Percentiles rank a stretch among this genome's conserved stretches.
These are phyloP conservation scores for Ovibos moschatus DNA, from an alignment of 2,113 vertebrate genomes.

Conservation along the genomic window DNA sequence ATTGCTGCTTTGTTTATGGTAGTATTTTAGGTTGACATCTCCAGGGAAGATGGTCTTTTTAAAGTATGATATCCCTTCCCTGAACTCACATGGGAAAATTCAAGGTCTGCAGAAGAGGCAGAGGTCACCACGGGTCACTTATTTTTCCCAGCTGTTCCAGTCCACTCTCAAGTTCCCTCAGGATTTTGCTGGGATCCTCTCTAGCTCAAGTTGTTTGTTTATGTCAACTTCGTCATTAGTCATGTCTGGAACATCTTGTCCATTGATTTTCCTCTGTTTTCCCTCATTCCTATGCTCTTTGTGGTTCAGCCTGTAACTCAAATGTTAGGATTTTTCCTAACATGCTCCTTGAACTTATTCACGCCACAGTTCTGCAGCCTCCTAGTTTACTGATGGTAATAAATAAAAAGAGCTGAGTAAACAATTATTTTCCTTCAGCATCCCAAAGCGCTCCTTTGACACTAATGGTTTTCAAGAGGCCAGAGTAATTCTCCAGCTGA, in stretches of 20 bases:
- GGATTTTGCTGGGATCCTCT: not conserved
- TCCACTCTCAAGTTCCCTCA: not conserved
- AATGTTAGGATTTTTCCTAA: not conserved
- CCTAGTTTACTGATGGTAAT: not conserved
- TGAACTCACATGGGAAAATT: not conserved
- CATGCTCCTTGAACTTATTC: not conserved
- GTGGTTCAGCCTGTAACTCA: not conserved
- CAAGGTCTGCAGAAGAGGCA: not conserved
- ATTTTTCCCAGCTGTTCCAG: not conserved
- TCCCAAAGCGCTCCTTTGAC: not conserved
- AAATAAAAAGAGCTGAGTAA: not conserved
- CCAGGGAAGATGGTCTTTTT: not conserved
- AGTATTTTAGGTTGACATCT: constrained; percentile 18
- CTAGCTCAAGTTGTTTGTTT: not conserved
- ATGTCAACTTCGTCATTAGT: not conserved
- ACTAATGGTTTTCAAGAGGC: not conserved
- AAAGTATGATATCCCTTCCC: not conserved
- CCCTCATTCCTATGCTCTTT: not conserved
- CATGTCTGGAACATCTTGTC: not conserved
- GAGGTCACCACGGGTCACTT: not conserved
- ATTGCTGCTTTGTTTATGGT: not conserved
- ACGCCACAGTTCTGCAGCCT: not conserved
- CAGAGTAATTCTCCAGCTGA: not conserved
- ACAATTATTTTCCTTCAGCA: not conserved
- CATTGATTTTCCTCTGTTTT: not conserved